A percentile compares a stretch with the other conserved stretches of the same genome.
These are phyloP conservation scores for Galago senegalensis DNA, from an alignment of 2,797 vertebrate genomes.

Conservation along the genomic window DNA sequence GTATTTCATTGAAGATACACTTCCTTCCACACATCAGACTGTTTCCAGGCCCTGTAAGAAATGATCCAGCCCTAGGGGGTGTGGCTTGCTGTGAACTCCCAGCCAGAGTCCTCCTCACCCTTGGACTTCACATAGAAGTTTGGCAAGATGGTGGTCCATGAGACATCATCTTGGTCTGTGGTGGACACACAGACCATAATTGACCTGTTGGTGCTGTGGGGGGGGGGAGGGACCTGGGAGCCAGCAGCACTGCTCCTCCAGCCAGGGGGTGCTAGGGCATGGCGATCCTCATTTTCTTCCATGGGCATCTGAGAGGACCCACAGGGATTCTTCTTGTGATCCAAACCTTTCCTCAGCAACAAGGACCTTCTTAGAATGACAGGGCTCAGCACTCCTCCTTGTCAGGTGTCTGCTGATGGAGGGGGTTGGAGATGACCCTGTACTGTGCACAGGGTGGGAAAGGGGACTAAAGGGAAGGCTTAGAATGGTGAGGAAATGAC, in stretches of 20 bases:
- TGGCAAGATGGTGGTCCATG: neutral
- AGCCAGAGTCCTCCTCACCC: neutral
- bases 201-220: neutral
- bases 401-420: neutral
- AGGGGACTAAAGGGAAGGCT: neutral
- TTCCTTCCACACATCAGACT: neutral
- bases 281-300: neutral
- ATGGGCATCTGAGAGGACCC: neutral
- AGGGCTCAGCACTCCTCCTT: neutral
- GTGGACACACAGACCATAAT: accelerated
- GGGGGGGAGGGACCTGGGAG: neutral
- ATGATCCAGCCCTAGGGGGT: neutral
- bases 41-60: neutral
- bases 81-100: neutral
- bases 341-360: neutral
- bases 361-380: accelerated
- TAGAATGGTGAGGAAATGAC: neutral
- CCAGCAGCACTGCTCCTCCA: too few relatives aligned
- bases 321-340: accelerated
- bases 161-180: neutral
- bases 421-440: too few relatives aligned
- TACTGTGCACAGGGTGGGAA: neutral
- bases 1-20: neutral
- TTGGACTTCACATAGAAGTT: neutral
- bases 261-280: accelerated